Percentiles rank a stretch among this genome's conserved stretches.
These are phyloP conservation scores for Silurus lanzhouensis DNA, from an alignment of 2,797 vertebrate species.

Conservation along the genomic window DNA sequence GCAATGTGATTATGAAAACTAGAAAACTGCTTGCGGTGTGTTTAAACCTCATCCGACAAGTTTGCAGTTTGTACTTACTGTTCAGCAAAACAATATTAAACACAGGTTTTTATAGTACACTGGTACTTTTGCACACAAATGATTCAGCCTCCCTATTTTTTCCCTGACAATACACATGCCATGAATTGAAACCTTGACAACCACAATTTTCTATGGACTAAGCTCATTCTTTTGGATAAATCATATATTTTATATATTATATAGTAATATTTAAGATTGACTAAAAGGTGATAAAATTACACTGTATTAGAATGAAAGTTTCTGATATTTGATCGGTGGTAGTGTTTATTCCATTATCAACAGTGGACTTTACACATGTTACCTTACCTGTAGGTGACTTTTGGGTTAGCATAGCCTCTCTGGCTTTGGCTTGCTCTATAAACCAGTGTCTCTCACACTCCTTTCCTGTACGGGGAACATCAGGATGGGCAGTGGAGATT, in stretches of 20 bases:
- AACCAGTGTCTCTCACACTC: slow-evolving; percentile 51
- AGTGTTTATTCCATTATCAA: background rate
- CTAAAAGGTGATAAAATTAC: background rate
- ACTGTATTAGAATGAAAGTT: background rate
- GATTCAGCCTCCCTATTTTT: background rate
- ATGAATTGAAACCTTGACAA: background rate
- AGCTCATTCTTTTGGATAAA: background rate
- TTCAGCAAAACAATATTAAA: background rate
- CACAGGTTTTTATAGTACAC: background rate
- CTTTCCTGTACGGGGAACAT: slow-evolving; percentile 45
- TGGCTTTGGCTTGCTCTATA: slow-evolving; percentile 49
- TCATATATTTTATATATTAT: background rate
- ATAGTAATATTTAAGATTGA: background rate
- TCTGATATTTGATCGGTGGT: background rate
- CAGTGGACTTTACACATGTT: background rate
- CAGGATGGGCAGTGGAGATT: slow-evolving; percentile 43
- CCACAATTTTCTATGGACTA: background rate
- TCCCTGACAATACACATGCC: background rate
- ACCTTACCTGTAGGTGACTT: slow-evolving; percentile 29
- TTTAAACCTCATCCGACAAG: background rate
- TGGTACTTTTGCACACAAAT: background rate
- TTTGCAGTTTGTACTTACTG: background rate
- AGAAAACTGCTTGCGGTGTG: background rate
- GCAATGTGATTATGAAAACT: background rate
- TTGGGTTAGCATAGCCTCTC: slow-evolving; percentile 36